Base-by-base conservation (phyloP, 1,140 invertebrate species). In the Octopus sinensis region DNA sequence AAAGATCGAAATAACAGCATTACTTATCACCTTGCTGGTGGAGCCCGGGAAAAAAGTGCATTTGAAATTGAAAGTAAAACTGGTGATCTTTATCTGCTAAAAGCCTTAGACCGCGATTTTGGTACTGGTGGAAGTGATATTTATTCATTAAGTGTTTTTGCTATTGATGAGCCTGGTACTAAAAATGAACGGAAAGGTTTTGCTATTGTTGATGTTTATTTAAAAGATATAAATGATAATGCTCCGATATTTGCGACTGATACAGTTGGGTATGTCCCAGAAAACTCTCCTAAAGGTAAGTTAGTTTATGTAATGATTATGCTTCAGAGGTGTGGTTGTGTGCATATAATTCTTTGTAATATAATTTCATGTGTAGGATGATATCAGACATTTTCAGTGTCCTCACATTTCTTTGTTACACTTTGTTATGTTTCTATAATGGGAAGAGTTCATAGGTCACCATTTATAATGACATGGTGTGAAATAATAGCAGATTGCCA, bases 171-270 rank as follows among this genome's bases (percentile, higher is more conserved):
- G 92, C 96, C 96, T 4, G 96, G 96, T 62, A 84, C 88, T 62
- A 85, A 86, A 53, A 81, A 87, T 23, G 86, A 88, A n/a, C 85
- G 91, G 80, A 96, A 98, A 6, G 97, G 98, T 71, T 99, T 99
- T 89, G 96, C 97, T n/a, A 97, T 98, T 91, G 97, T 99, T 5
- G 96, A 98, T 92, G 96, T 99, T 80, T 97, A 97, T 90, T 93
- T 99, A 4, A 96, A 97, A 89, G 98, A 99, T 89, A 97, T 99
- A 87, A 99, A 99, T 91, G 98, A 99, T 91, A 99, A 99, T 91
- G 94, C 96, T 13, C 98, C 98, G 4, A 94, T 96, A 83, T 99
- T 99, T 92, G 96, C 96, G 68, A 73, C 79, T 12, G 78, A 83
- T 5, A 76, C 90, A 13, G 84, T 80, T 10, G 89, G 89, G 71